These are phyloP conservation scores for Petrosia ficiformis DNA, from an alignment of 37 sponge, comb jelly and placozoan genomes.

Conservation along the genomic window DNA sequence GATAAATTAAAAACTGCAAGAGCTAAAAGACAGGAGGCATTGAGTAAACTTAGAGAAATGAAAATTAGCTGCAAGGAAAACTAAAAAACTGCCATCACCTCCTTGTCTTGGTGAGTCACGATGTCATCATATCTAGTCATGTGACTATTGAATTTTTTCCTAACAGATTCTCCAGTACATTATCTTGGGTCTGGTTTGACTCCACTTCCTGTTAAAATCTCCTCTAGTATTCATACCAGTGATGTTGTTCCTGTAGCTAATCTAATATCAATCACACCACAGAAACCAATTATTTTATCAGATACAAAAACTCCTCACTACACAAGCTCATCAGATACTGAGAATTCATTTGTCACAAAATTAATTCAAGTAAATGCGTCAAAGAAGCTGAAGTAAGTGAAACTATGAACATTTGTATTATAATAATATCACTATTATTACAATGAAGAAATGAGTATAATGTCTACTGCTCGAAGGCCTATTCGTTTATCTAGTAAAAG, in stretches of 20 bases:
- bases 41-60: slow-evolving; percentile 28
- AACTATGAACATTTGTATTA: neutral
- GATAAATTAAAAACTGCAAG: slow-evolving; percentile 49
- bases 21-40: slow-evolving; percentile 39
- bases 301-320: too few relatives aligned
- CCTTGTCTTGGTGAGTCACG: too few relatives aligned
- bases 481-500: slow-evolving; percentile 8
- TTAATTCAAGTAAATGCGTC: slow-evolving; percentile 17
- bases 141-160: too few relatives aligned
- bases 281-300: too few relatives aligned
- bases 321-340: too few relatives aligned
- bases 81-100: neutral
- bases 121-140: neutral
- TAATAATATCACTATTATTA: neutral
- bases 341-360: slow-evolving; percentile 6
- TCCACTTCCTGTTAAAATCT: neutral
- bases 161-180: too few relatives aligned
- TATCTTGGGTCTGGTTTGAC: too few relatives aligned
- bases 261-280: too few relatives aligned
- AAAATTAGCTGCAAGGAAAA: slow-evolving; percentile 14
- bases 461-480: slow-evolving; percentile 29
- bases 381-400: slow-evolving; percentile 24
- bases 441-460: slow-evolving; percentile 16
- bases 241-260: neutral
- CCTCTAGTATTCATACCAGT: neutral